Evolutionary conservation across 2,888 invertebrate genomes (phyloP), one percentile per base, ranked within the genome.

Genomic region (Thereva unica): DNA sequence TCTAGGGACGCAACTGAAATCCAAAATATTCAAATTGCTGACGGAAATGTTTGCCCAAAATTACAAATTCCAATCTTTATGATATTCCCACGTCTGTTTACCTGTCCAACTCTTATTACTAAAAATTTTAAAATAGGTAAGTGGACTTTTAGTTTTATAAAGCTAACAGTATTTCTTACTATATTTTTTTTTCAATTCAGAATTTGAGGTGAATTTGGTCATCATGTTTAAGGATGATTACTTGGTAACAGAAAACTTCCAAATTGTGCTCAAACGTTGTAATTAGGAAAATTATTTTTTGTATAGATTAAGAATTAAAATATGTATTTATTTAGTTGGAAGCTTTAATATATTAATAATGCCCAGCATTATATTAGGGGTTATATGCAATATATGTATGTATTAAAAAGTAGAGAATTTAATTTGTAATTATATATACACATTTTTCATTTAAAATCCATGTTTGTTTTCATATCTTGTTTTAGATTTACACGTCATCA

Each of bases 1-100:
- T 78, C 95, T 1, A 88, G 90, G 80, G 97, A 97, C 93, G 96
- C 95, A 12, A 97, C 97, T 6, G 97, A 98, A 85, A 94, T 98
- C 73, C 97, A 97, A 84, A 97, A 96, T 78, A 95, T 98, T 77
- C 97, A 98, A 85, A 90, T 97, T 70, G 95, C 93, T 1, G 95
- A 93, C 76, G 97, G 97, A 40, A 94, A 97, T 82, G 89, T 95
- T 63, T 85, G 88, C 61, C 87, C 91, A 68, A 89, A 89, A 71
- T 83, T 95, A 54, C 86, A 89, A 71, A 87, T 98, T 75, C 96
- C 97, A 40, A 92, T 97, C 76, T 88, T 93, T 82, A 96, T 97
- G 96, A 89, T 97, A 76, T 91, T 97, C 80, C 97, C 97, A 63
- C 84, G 97, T 56, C 85, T 97, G 57, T 98, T 97, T 82, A 94